Evolutionary conservation across 2,113 vertebrate genomes (phyloP).

Genomic region (Lepidothrix coronata): DNA sequence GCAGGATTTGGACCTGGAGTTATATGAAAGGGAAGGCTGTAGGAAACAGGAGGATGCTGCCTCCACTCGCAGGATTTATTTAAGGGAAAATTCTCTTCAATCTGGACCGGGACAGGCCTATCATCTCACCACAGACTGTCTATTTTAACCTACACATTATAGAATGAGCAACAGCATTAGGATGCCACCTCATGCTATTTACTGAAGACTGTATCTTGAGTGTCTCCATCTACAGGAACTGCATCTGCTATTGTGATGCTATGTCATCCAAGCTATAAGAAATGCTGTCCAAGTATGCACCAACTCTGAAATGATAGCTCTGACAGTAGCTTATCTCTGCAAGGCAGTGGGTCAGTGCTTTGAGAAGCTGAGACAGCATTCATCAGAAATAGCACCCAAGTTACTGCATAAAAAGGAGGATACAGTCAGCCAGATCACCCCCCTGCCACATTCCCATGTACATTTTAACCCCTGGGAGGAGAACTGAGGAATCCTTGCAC

Average conservation of each 20-base stretch:
- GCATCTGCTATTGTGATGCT: neutral
- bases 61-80: neutral
- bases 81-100: neutral
- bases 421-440: neutral
- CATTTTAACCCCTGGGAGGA: neutral
- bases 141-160: neutral
- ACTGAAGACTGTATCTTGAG: neutral
- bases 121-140: neutral
- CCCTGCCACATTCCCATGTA: neutral
- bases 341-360: neutral
- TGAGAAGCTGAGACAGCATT: neutral
- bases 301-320: fast-evolving
- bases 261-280: neutral
- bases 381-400: neutral
- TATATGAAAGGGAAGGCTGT: neutral
- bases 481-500: neutral
- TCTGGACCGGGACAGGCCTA: neutral
- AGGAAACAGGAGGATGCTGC: neutral
- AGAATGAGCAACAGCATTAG: neutral
- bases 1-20: slow-evolving; percentile 1
- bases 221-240: neutral
- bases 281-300: neutral
- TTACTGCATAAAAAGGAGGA: neutral
- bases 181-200: neutral
- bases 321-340: neutral